Conservation (phyloP, 2,113 vertebrate genomes). For the Salvator merianae region DNA sequence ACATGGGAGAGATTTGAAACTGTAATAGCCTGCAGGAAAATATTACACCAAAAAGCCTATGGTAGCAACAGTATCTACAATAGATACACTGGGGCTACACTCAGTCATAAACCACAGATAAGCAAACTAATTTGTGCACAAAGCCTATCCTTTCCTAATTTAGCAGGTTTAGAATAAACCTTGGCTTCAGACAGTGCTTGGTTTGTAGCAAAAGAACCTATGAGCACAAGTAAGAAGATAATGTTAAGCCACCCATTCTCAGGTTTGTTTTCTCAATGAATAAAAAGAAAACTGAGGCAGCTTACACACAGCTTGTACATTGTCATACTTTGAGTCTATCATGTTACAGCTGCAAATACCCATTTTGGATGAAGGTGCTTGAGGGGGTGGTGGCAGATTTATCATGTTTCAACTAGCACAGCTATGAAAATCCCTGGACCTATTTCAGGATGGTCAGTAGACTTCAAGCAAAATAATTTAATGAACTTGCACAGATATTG, state of each 20-base stretch:
- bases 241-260: no score
- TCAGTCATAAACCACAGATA: neutral
- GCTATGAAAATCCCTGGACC: slow-evolving; percentile 41
- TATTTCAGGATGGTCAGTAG: slow-evolving; percentile 36
- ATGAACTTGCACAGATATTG: slow-evolving; percentile 11
- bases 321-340: no score
- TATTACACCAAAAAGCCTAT: neutral
- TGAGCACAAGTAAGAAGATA: no score
- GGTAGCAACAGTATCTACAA: no score
- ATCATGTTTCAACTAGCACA: slow-evolving; percentile 28
- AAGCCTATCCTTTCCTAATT: neutral
- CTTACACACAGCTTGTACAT: no score
- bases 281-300: no score
- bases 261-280: no score
- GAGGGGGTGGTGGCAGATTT: neutral
- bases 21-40: neutral
- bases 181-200: neutral
- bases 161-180: neutral
- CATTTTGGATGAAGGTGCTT: no score
- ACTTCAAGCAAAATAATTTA: slow-evolving; percentile 38
- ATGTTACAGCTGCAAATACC: no score
- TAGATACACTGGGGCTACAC: neutral
- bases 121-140: neutral
- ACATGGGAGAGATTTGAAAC: neutral
- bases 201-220: neutral